These are phyloP conservation scores for Dryobota labecula DNA, from an alignment of 2,888 invertebrate species.

Conservation along the genomic window DNA sequence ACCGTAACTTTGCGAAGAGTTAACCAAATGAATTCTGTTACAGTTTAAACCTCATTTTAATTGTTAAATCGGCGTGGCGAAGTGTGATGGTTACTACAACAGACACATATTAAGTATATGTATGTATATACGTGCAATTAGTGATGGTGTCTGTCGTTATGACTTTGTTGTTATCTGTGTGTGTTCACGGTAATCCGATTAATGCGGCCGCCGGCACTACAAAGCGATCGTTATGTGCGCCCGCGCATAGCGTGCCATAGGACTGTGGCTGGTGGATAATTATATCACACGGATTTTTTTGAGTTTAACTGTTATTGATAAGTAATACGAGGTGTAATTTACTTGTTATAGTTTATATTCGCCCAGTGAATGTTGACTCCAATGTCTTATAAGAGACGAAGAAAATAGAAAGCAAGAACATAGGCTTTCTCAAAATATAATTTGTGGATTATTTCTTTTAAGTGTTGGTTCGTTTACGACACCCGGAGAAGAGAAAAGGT, in stretches of 20 bases:
- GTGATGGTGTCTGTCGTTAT: constrained; percentile 57
- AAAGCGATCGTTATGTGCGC: constrained; percentile 53
- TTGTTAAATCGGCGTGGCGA: constrained; percentile 49
- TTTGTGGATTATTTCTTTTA: no score
- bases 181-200: constrained; percentile 67
- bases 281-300: constrained; percentile 28
- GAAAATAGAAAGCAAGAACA: background rate
- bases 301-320: constrained; percentile 10
- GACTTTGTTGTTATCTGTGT: constrained; percentile 59
- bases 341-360: no score
- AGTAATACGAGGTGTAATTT: background rate
- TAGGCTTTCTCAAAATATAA: background rate
- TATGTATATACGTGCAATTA: constrained; percentile 44
- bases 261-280: constrained; percentile 25
- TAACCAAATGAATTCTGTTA: constrained; percentile 48
- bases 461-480: no score
- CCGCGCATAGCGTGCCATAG: constrained; percentile 50
- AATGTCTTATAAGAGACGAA: background rate
- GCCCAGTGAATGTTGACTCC: background rate
- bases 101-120: background rate
- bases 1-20: constrained; percentile 40
- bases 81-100: constrained; percentile 7
- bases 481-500: background rate
- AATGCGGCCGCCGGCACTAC: constrained; percentile 57
- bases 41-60: constrained; percentile 54